Base-by-base conservation (phyloP, 2,113 vertebrate species). In the Tenrec ecaudatus region DNA sequence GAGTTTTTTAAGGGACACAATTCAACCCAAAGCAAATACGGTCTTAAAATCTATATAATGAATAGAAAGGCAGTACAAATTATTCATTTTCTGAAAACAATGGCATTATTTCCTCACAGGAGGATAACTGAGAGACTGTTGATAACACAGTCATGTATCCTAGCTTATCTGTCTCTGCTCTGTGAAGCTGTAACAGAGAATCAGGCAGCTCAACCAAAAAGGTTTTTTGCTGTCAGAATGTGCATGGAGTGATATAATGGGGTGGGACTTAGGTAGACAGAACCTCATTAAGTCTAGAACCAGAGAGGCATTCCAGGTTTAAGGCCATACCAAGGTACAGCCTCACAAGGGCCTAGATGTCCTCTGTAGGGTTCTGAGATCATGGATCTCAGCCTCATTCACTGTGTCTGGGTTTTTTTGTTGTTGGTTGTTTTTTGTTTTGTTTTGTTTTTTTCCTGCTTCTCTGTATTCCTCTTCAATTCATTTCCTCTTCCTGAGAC, bases 341-440 rank as follows among this genome's bases (percentile, higher is more conserved):
- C 17, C 40, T 40, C 47, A 12, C 47, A 53, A 53, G 47, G 47
- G 47, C 9, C 12, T 53, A 2, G 43, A 11, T 62, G 16, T 36
- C 36, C 23, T 29, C n/a, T 14, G 38, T 15, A 33, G 64, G 38
- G 15, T 36, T 20, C 60, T 1, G 12, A 0, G 1, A 14, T 53
- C n/a, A 4, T 0, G 0, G 43, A 6, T 3, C 66, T 22, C 0
- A 6, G 17, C n/a, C 31, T 47, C 43, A 17, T 47, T 62, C 62
- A 58, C 22, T 12, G 17, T 8, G 5, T 29, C 22, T 69, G 1
- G 40, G 40, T 40, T 7, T 40, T 40, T 40, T 40, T 40, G 40
- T 40, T 40, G 40, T 3, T 40, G 40, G 40, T 40, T n/a, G n/a
- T n/a, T n/a, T n/a, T n/a, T n/a, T n/a, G n/a, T n/a, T n/a, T n/a